Evolutionary conservation across 2,113 vertebrate species (phyloP), one percentile per base, ranked within the genome.

Genomic region (Gambusia affinis): DNA sequence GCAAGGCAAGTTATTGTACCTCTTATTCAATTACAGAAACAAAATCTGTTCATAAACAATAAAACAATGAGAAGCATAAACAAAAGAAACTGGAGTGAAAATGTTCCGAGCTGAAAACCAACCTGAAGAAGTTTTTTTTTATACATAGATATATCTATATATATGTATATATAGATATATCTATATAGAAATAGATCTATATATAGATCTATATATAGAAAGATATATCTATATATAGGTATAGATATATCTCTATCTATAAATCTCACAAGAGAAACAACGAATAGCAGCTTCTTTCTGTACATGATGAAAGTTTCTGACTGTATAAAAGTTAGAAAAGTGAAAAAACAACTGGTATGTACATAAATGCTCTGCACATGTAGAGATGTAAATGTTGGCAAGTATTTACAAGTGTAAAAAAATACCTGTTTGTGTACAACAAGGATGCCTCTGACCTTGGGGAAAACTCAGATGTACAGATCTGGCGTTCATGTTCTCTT

Each of bases 211-310:
- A 39, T 39, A 39, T 39, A 39, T 39, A 39, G 12, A 39, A 12
- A 39, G 12, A 39, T 39, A 39, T 39, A 39, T 39, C 12, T 39
- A 42, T 42, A 14, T 15, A 42, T 42, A 42, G 14, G 15, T 42
- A 42, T 42, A 42, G 3, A 42, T 15, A 42, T 14, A 14, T 92
- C 27, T 27, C 27, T 27, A 27, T 27, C 27, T 27, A 27, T 27
- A 27, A 27, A 93, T 93, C 96, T 96, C 96, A 98, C 95, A 95
- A 96, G 97, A 96, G 87, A 96, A 96, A 96, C 82, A 68, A 96
- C 94, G 96, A 96, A 96, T 97, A 99, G 97, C 97, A 99, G 97
- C 97, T 97, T 96, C 94, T 95, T 96, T 96, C 95, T 98, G 97
- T 97, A 98, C 96, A 98, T 60, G 95, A 96, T 96, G 96, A 96